A percentile compares a stretch with the other conserved stretches of the same genome.
These are phyloP conservation scores for Crematogaster levior DNA, from an alignment of 2,888 invertebrate genomes.

Conservation along the genomic window DNA sequence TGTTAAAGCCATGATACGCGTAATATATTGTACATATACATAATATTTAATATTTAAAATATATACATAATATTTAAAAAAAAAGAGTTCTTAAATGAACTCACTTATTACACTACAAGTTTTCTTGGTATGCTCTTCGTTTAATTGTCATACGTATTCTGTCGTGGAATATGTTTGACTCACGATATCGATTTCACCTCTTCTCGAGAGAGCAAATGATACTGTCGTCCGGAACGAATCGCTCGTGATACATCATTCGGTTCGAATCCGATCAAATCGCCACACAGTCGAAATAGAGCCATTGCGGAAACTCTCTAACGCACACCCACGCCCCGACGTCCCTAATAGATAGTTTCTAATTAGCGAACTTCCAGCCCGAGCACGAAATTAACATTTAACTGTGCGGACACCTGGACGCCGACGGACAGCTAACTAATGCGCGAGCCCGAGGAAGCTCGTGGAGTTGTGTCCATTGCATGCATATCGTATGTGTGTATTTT, in stretches of 20 bases:
- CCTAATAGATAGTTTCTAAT: slow-evolving; percentile 80
- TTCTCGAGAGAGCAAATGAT: neutral
- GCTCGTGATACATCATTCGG: neutral
- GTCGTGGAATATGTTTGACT: neutral
- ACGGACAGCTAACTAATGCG: slow-evolving; percentile 80
- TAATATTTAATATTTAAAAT: no score
- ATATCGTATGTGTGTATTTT: slow-evolving; percentile 6
- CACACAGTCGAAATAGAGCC: slow-evolving; percentile 73
- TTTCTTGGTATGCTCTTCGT: neutral
- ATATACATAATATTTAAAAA: no score
- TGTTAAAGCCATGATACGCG: neutral
- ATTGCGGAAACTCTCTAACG: neutral
- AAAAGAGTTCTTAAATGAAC: no score
- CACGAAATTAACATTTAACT: slow-evolving; percentile 83
- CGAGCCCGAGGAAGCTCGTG: slow-evolving; percentile 57
- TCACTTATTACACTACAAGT: neutral
- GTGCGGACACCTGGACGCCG: slow-evolving; percentile 76
- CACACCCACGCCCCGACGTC: neutral
- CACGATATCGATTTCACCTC: neutral
- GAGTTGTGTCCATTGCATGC: slow-evolving; percentile 39
- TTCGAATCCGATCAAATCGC: slow-evolving; percentile 20
- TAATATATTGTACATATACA: neutral
- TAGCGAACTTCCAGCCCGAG: slow-evolving; percentile 77
- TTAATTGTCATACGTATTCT: neutral
- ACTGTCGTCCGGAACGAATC: slow-evolving; percentile 17